phyloP scores from a whole-genome alignment of 2,113 vertebrate species.

The Puntigrus tetrazona region DNA sequence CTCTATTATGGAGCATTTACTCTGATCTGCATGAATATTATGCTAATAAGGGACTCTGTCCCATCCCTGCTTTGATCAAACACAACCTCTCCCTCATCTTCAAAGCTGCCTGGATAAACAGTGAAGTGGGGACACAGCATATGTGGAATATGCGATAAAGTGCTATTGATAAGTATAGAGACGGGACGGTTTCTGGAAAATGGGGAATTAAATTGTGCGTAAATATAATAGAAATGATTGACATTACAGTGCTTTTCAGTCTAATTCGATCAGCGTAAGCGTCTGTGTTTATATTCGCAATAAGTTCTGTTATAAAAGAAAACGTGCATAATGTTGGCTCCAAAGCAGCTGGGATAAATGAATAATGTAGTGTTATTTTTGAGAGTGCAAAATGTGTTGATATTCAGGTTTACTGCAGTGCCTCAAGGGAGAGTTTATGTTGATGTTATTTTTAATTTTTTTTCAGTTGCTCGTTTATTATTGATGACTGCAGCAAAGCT shows the following conservation, averaged over 20 bases:
- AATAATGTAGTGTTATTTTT: constrained; percentile 39
- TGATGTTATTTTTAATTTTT: constrained; percentile 61
- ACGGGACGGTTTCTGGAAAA: not conserved
- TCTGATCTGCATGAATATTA: constrained; percentile 69
- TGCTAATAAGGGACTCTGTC: constrained; percentile 63
- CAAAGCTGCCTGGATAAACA: constrained; percentile 61
- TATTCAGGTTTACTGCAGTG: constrained; percentile 59
- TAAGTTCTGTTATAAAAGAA: not conserved
- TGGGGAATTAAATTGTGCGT: not conserved
- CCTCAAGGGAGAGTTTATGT: constrained; percentile 65
- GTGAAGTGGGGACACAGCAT: constrained; percentile 53
- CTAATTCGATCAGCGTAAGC: not conserved
- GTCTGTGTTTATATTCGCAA: not conserved
- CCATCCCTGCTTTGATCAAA: constrained; percentile 41
- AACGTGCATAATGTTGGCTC: not conserved
- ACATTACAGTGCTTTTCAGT: not conserved
- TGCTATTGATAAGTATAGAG: constrained; percentile 6
- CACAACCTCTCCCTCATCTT: constrained; percentile 60
- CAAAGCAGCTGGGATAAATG: constrained; percentile 30
- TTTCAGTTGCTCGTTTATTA: constrained; percentile 67
- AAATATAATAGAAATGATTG: not conserved
- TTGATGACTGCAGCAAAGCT: constrained; percentile 69
- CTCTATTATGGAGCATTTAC: constrained; percentile 66
- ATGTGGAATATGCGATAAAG: constrained; percentile 24
- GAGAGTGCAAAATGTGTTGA: constrained; percentile 50